Base-by-base conservation (phyloP, 1,140 invertebrate species). In the Ruditapes philippinarum region DNA sequence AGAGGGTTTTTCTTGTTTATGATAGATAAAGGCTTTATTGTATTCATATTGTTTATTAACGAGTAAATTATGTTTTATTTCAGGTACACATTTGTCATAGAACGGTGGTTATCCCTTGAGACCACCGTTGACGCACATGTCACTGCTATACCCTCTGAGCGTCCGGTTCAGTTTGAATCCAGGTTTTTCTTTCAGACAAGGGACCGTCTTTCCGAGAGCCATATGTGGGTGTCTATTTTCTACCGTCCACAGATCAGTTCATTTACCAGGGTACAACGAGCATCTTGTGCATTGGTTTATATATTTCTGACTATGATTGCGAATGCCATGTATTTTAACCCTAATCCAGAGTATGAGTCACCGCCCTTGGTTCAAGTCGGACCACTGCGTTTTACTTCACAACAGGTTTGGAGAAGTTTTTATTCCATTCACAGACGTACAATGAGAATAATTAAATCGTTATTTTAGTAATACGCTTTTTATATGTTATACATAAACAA, bases 271-370 rank as follows among this genome's bases (percentile, higher is more conserved):
- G 93, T 95, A n/a, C 96, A 96, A 91, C 91, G 96, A 40, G 88
- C 96, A 14, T 95, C 95, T 0, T 96, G 96, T 86, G 96, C 95
- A 86, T 91, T 96, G 84, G 94, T 94, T 0, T 91, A 96, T 25
- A 91, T 96, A 7, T 96, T 96, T 79, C 92, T 95, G 25, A 96
- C 95, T 14, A 96, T 96, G 96, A 95, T 96, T 62, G 93, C 95
- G 40, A 96, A 96, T 90, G 95, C 95, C 84, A 96, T 96, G 95
- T 96, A 94, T 91, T 96, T 96, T 90, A 95, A 95, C 45, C 88
- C 90, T 0, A 92, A 94, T 25, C 86, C 88, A 9, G 87, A 92
- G 5, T 79, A 91, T 38, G 51, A 87, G 62, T 76, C 60, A 17
- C 88, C 89, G n/a, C 84, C 89, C 0, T 90, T 91, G 45, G 51